Percentiles rank a stretch among this genome's conserved stretches.
phyloP scores from a whole-genome alignment of 2,888 invertebrate genomes.

The Halocaridina rubra region DNA sequence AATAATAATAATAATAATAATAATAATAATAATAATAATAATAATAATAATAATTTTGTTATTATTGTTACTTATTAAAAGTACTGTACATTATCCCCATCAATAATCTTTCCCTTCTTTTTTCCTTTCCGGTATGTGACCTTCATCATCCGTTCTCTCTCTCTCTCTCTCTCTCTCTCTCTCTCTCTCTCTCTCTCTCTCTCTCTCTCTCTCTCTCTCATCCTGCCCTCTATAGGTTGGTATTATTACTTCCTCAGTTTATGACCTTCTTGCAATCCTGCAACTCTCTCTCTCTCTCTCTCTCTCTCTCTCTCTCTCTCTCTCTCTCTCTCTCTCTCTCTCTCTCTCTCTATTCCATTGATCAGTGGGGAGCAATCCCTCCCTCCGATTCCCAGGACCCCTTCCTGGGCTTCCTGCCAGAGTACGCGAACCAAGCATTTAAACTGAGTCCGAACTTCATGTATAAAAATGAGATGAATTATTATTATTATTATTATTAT shows the following conservation, averaged over 20 bases:
- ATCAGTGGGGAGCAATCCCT: not conserved
- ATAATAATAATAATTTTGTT: too few relatives aligned
- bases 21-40: too few relatives aligned
- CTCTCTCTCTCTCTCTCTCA: not conserved
- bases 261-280: too few relatives aligned
- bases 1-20: too few relatives aligned
- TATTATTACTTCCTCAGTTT: not conserved
- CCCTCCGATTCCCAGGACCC: not conserved
- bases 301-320: constrained; percentile 6
- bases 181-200: not conserved
- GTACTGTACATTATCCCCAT: too few relatives aligned
- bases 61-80: too few relatives aligned
- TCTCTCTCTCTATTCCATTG: not conserved
- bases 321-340: constrained; percentile 13
- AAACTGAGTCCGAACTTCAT: too few relatives aligned
- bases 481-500: too few relatives aligned
- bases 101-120: too few relatives aligned
- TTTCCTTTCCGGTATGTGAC: too few relatives aligned
- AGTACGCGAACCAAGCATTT: not conserved
- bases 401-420: not conserved
- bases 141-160: not conserved
- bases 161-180: not conserved
- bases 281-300: not conserved
- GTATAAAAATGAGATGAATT: too few relatives aligned
- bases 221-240: not conserved